phyloP scores from a whole-genome alignment of 2,113 vertebrate species.

The Mola mola region DNA sequence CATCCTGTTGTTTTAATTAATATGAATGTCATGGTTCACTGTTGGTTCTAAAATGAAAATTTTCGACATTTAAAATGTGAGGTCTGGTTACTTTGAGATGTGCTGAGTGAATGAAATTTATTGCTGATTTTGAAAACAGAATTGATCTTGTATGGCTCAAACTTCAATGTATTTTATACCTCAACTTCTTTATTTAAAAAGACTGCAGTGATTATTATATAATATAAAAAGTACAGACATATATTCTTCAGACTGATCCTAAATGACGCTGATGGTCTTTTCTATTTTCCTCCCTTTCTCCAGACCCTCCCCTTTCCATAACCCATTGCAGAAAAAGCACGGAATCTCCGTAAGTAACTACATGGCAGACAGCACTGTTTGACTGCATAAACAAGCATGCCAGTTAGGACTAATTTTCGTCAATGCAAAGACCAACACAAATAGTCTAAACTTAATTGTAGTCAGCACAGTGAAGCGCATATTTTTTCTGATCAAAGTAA shows the following conservation, averaged over 20 bases:
- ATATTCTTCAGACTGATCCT: not conserved
- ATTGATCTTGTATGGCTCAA: not conserved
- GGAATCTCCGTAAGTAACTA: constrained; percentile 95
- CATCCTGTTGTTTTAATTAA: too few relatives aligned
- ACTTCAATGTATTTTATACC: too few relatives aligned
- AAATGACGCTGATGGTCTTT: constrained; percentile 4
- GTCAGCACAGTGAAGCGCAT: too few relatives aligned
- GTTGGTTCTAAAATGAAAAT: constrained; percentile 5
- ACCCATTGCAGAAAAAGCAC: constrained; percentile 98
- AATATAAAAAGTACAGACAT: not conserved
- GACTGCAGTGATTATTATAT: not conserved
- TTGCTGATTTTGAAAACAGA: not conserved
- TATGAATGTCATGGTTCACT: constrained; percentile 13
- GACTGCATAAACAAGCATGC: too few relatives aligned
- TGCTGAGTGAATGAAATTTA: not conserved
- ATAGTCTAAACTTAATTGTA: too few relatives aligned
- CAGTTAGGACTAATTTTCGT: too few relatives aligned
- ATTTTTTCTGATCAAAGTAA: too few relatives aligned
- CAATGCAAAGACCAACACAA: too few relatives aligned
- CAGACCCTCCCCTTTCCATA: constrained; percentile 97
- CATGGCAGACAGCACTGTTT: constrained; percentile 12
- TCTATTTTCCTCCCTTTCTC: constrained; percentile 61
- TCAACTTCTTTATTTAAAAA: too few relatives aligned
- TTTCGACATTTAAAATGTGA: constrained; percentile 10
- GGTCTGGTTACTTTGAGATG: not conserved